phyloP scores from a whole-genome alignment of 2,797 vertebrate genomes.

The Adelosebastes latens region DNA sequence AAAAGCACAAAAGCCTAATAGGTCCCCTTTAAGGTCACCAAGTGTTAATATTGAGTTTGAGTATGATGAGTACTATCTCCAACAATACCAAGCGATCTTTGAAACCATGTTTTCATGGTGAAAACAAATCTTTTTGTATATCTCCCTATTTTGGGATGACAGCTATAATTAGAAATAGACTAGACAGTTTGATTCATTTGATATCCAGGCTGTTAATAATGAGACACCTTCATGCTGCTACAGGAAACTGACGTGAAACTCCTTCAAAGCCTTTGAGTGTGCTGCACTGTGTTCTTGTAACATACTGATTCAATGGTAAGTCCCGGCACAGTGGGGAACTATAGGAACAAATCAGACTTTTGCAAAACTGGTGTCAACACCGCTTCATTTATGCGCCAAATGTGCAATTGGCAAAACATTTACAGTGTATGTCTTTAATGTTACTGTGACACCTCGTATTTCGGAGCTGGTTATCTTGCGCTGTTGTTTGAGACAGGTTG shows the following conservation, averaged over 20 bases:
- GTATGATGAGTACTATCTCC: neutral
- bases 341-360: neutral
- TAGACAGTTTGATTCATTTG: constrained; percentile 2
- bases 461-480: neutral
- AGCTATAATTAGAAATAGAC: neutral
- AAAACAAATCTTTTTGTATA: neutral
- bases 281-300: neutral
- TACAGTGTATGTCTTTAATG: neutral
- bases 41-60: neutral
- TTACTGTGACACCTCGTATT: neutral
- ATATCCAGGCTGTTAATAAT: constrained; percentile 9
- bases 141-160: neutral
- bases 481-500: constrained; percentile 3
- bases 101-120: neutral
- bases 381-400: neutral
- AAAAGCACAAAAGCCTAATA: no score
- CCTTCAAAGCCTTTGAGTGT: constrained; percentile 20
- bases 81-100: neutral
- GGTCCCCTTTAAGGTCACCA: neutral
- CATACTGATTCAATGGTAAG: neutral
- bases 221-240: neutral
- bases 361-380: neutral
- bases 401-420: neutral
- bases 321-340: neutral
- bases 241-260: neutral